Evolutionary conservation across 2,888 invertebrate species (phyloP), one percentile per base, ranked within the genome.

Genomic region (Gymnosoma rotundatum): DNA sequence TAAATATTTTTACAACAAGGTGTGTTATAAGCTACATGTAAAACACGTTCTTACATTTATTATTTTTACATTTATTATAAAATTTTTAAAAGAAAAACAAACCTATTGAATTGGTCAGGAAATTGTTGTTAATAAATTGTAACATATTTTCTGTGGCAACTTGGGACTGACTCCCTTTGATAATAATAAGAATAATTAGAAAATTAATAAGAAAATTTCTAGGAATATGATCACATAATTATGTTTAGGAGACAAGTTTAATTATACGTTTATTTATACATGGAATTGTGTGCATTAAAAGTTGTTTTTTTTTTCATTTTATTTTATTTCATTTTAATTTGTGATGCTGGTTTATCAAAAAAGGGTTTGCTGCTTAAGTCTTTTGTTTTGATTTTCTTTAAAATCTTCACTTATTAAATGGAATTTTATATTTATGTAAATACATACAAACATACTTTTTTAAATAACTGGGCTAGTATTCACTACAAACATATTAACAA

Each of bases 1-100:
- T 83, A 83, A 83, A 79, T 79, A 83, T 78, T 42, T n/a, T 48
- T 67, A 61, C 63, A 67, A 61, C 60, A 32, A 63, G 83, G 72
- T 36, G 73, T 67, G 54, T 36, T 69, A 61, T 66, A 50, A 72
- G 78, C 56, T 64, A 54, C 64, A 64, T 78, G 78, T 78, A 42
- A 70, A 78, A 63, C 70, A 70, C 18, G 48, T 21, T 61, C 54
- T 56, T 63, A 54, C 54, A 78, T 83, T 74, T 78, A 63, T 56
- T 70, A 73, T 78, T 25, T 4, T 25, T 25, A 4, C 25, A 25
- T 25, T 25, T 4, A 14, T 32, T 32, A n/a, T n/a, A n/a, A n/a
- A n/a, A n/a, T 32, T 45, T 38, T 63, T n/a, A 2, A 58, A 48
- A 12, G n/a, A 21, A 56, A 64, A 32, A 25, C 3, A n/a, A n/a